Percentiles rank a stretch among this genome's conserved stretches.
These are phyloP conservation scores for Hepsetus odoe DNA, from an alignment of 2,113 vertebrate genomes.

Conservation along the genomic window DNA sequence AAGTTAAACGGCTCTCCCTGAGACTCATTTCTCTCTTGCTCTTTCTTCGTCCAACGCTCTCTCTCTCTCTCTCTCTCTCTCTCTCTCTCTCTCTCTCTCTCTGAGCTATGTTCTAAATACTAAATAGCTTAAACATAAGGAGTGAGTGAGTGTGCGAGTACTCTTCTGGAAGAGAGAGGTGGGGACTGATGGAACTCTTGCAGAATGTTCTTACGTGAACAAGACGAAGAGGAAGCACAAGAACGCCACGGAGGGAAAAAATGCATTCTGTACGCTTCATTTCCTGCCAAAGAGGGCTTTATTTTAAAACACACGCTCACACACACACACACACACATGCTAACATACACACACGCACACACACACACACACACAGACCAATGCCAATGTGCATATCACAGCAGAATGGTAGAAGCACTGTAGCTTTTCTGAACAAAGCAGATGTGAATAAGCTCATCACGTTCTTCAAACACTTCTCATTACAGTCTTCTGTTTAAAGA, in stretches of 20 bases:
- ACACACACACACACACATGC: conserved; percentile 3
- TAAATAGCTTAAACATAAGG: neutral
- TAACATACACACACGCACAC: no score
- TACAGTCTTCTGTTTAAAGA: neutral
- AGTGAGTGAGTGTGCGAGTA: neutral
- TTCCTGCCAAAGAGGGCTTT: conserved; percentile 11
- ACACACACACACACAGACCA: neutral
- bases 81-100: no score
- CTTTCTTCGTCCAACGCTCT: no score
- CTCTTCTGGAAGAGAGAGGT: conserved; percentile 9
- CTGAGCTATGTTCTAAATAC: no score
- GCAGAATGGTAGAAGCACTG: neutral
- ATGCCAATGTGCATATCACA: neutral
- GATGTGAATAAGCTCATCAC: neutral
- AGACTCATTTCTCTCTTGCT: neutral
- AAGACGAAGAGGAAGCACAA: neutral
- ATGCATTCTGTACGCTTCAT: conserved; percentile 18
- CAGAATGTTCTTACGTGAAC: conserved; percentile 13
- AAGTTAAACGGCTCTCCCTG: neutral
- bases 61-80: no score
- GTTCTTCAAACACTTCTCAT: neutral
- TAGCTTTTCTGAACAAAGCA: neutral
- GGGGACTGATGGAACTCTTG: conserved; percentile 8
- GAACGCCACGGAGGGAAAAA: neutral
- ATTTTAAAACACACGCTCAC: neutral